These are phyloP conservation scores for Chlamydotis undulata DNA, from an alignment of 2,113 vertebrate species.

Conservation along the genomic window DNA sequence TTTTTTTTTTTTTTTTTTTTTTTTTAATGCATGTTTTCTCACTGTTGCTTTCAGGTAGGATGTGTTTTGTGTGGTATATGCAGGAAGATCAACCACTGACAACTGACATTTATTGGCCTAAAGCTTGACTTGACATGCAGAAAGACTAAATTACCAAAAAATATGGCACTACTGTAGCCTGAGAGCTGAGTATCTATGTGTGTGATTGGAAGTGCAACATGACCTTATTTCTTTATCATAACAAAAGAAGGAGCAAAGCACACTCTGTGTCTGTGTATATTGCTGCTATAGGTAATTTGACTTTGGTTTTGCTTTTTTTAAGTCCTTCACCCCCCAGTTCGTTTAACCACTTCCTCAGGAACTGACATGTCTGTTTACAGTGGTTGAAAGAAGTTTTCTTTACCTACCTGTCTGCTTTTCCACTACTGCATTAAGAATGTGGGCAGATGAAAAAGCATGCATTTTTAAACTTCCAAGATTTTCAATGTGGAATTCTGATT, in stretches of 20 bases:
- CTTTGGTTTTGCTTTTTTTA: not conserved
- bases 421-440: not conserved
- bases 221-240: not conserved
- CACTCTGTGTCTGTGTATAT: not conserved
- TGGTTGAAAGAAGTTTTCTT: not conserved
- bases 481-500: not conserved
- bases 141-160: not conserved
- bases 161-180: too few species aligned
- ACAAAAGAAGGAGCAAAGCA: not conserved
- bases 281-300: not conserved
- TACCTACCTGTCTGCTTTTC: not conserved
- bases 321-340: rapidly evolving
- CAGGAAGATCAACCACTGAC: not conserved
- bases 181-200: not conserved
- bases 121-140: not conserved
- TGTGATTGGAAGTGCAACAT: not conserved
- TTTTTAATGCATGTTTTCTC: not conserved
- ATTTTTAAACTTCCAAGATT: not conserved
- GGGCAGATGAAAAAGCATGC: not conserved
- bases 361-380: not conserved
- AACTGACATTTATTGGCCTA: not conserved
- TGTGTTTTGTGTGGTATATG: not conserved
- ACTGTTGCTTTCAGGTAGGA: not conserved
- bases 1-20: too few species aligned
- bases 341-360: not conserved